phyloP scores from a whole-genome alignment of 2,113 vertebrate genomes.

The Plotosus lineatus region DNA sequence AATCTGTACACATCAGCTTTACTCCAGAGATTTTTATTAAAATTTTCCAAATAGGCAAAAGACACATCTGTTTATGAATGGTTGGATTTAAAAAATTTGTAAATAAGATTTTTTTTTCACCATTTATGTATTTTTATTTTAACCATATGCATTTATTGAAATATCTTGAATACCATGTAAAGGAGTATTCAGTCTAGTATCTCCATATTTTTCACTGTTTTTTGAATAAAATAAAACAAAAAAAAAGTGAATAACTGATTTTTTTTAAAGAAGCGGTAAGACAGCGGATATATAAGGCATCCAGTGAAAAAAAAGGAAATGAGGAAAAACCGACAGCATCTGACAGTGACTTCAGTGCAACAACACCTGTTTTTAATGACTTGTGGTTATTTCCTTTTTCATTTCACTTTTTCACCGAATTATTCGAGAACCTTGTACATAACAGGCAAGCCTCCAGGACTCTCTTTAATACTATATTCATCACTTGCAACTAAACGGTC shows the following conservation, averaged over 20 bases:
- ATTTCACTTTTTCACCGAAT: conserved; percentile 39
- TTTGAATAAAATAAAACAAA: not conserved
- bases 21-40: not conserved
- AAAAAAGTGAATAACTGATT: not conserved
- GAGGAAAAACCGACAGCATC: not conserved
- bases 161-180: not conserved
- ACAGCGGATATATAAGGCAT: not conserved
- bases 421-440: conserved; percentile 11
- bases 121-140: not conserved
- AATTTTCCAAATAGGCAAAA: not conserved
- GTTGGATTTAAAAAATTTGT: not conserved
- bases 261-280: not conserved
- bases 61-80: not conserved
- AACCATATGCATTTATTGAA: not conserved
- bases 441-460: not conserved
- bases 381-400: conserved; percentile 19
- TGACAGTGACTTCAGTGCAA: conserved; percentile 34
- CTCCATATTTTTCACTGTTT: not conserved
- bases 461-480: not conserved
- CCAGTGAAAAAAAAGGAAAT: not conserved
- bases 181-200: not conserved
- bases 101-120: not conserved
- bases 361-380: conserved; percentile 29
- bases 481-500: not conserved
- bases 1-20: not conserved